Conservation (phyloP, 2,797 vertebrate genomes). For the Melanotaenia trifasciata region DNA sequence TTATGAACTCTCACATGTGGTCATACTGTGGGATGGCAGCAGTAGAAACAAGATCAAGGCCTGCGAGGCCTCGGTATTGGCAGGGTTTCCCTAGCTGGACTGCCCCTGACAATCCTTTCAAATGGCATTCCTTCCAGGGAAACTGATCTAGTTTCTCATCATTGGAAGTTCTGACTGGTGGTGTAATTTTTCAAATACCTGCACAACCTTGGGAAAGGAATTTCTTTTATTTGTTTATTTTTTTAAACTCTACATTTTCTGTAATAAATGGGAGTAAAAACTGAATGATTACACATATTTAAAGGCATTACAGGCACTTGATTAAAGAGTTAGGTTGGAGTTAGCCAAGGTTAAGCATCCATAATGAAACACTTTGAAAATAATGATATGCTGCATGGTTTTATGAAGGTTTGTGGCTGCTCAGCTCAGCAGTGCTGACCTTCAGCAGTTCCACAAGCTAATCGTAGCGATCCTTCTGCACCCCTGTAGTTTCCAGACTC, state of each 20-base stretch:
- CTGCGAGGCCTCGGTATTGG: conserved; percentile 55
- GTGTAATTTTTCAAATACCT: conserved; percentile 69
- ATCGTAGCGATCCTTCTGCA: conserved; percentile 69
- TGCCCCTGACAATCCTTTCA: conserved; percentile 52
- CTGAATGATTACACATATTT: conserved; percentile 78
- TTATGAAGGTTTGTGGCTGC: conserved; percentile 83
- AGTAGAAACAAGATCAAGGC: conserved; percentile 67
- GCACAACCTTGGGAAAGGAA: conserved; percentile 40
- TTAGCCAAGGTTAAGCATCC: conserved; percentile 86
- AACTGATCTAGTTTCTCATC: conserved; percentile 50
- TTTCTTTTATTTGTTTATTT: conserved; percentile 20
- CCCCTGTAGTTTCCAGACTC: conserved; percentile 71
- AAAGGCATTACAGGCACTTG: conserved; percentile 78
- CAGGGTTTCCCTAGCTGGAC: conserved; percentile 32
- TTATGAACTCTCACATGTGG: conserved; percentile 51
- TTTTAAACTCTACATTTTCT: conserved; percentile 40
- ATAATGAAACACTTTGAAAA: conserved; percentile 86
- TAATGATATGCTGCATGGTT: conserved; percentile 83
- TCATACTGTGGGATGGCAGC: conserved; percentile 62
- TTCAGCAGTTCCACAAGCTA: conserved; percentile 79
- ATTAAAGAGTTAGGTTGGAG: conserved; percentile 83
- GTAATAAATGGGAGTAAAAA: conserved; percentile 73
- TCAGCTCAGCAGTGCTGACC: conserved; percentile 78
- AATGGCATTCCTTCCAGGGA: conserved; percentile 59
- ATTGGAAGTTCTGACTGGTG: conserved; percentile 42